Evolutionary conservation across 2,113 vertebrate genomes (phyloP), one percentile per base, ranked within the genome.

Genomic region (Onychostruthus taczanowskii): DNA sequence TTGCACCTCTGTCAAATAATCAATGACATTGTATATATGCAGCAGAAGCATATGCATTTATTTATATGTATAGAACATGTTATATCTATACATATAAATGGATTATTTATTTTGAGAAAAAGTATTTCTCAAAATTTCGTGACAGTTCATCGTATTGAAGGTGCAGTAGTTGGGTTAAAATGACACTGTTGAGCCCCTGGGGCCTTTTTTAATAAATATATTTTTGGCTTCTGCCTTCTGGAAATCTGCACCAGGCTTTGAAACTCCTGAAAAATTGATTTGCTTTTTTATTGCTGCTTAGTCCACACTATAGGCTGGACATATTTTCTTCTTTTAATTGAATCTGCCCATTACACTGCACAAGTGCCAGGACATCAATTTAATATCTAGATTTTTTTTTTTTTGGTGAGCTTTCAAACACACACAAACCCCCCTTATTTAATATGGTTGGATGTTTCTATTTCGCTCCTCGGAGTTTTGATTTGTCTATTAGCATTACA

Each of bases 241-340:
- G 92, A 97, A 94, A 92, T 84, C 79, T 79, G 78, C 81, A 83
- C 69, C 50, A 81, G 76, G 72, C 59, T 92, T 85, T 93, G 80
- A 92, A 96, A 93, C 64, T 86, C 75, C 74, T 85, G 91, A 86
- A 96, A 96, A 92, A 95, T 90, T 92, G 89, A 95, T 96, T 97
- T 93, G 87, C 73, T 90, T 94, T 96, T 93, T 95, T 96, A 96
- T 96, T 94, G 90, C 93, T 96, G 93, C 94, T 96, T 94, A 87
- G 84, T 84, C 81, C 72, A 75, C 77, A 77, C 84, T 72, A 77
- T 66, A 56, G 84, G 74, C 82, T 67, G 92, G 87, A 85, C 93
- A 59, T 93, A 84, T 93, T 95, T 95, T 75, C 79, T 87, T 74
- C 72, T 88, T 88, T 93, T 95, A 84, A 95, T 79, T 94, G 90